Evolutionary conservation across 2,888 invertebrate genomes (phyloP).

Genomic region (Mimumesa dahlbomi): DNA sequence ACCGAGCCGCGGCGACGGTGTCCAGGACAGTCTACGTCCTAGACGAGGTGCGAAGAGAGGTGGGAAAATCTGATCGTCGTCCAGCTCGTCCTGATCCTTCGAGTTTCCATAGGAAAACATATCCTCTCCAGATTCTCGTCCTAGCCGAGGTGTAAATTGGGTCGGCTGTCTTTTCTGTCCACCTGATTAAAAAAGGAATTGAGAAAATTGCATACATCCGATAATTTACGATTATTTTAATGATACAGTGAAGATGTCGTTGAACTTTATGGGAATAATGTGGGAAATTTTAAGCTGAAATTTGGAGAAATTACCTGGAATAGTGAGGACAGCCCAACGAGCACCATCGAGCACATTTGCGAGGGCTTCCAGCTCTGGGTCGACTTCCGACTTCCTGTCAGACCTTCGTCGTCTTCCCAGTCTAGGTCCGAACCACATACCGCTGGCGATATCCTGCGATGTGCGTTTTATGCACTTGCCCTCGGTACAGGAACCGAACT

Average conservation of each 20-base stretch:
- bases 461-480: constrained; percentile 68
- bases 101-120: constrained; percentile 56
- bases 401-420: constrained; percentile 82
- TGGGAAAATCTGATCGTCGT: constrained; percentile 72
- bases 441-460: constrained; percentile 55
- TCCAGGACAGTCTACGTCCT: constrained; percentile 72
- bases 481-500: constrained; percentile 64
- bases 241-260: too few species aligned
- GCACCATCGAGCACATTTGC: constrained; percentile 78
- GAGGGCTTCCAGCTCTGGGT: constrained; percentile 73
- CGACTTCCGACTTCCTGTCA: constrained; percentile 69
- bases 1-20: constrained; percentile 68
- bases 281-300: neutral
- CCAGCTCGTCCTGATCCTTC: constrained; percentile 68
- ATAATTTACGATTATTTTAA: too few species aligned
- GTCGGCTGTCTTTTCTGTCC: constrained; percentile 70
- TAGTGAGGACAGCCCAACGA: constrained; percentile 78
- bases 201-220: too few species aligned
- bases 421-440: constrained; percentile 82
- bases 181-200: constrained; percentile 2
- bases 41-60: constrained; percentile 75
- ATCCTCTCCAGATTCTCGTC: constrained; percentile 74
- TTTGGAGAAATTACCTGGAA: constrained; percentile 74
- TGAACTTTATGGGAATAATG: too few species aligned
- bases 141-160: constrained; percentile 79